Evolutionary conservation across 2,113 vertebrate genomes (phyloP).

Genomic region (Oxyura jamaicensis): DNA sequence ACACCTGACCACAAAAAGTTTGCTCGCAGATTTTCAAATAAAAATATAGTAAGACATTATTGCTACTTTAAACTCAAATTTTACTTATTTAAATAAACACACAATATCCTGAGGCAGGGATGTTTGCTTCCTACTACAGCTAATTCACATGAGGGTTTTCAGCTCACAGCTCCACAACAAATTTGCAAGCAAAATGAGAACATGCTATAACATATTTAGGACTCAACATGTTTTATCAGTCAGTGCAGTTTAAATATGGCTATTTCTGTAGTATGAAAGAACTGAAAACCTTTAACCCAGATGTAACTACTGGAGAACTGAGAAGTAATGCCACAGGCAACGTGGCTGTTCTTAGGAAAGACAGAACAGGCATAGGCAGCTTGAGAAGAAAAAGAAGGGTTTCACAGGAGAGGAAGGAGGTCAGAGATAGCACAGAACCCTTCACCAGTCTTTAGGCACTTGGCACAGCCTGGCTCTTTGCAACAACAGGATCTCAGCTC

Average conservation of each 20-base stretch:
- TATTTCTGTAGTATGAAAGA: not conserved
- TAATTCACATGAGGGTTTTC: not conserved
- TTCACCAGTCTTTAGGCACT: not conserved
- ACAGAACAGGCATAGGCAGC: not conserved
- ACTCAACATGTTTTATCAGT: not conserved
- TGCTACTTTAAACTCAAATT: not conserved
- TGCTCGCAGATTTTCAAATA: not conserved
- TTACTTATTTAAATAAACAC: not conserved
- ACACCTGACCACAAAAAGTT: not conserved
- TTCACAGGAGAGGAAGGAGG: not conserved
- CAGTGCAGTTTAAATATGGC: not conserved
- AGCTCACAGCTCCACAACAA: not conserved
- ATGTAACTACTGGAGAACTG: rapidly evolving
- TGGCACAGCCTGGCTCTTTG: not conserved
- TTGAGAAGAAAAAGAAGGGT: not conserved
- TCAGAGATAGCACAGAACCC: not conserved
- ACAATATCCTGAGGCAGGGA: not conserved
- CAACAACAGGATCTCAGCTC: not conserved
- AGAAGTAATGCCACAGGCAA: not conserved
- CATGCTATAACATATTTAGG: not conserved
- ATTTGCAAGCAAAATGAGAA: not conserved
- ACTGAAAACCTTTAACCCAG: not conserved
- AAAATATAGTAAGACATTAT: not conserved
- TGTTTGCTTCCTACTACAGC: not conserved
- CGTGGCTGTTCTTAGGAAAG: not conserved